Conservation (phyloP, 2,888 invertebrate genomes). For the Agrypnus murinus region DNA sequence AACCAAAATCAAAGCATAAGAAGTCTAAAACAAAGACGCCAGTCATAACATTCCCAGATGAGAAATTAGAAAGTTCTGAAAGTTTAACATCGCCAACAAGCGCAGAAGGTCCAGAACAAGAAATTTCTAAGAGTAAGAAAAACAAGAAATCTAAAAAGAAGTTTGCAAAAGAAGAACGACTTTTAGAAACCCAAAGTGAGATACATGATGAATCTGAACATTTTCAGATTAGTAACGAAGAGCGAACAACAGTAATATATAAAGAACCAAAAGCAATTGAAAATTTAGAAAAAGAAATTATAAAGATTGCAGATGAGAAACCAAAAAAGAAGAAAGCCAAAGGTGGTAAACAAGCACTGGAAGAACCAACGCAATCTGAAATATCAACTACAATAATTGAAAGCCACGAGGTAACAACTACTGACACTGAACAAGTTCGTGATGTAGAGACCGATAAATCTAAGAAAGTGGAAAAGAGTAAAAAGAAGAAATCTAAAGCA, state of each 20-base stretch:
- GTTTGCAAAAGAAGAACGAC: neutral
- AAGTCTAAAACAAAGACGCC: neutral
- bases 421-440: neutral
- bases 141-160: constrained; percentile 14
- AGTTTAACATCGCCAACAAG: neutral
- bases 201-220: neutral
- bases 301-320: neutral
- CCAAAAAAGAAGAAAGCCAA: constrained; percentile 16
- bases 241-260: neutral
- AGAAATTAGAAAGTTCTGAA: too few species aligned
- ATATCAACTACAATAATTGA: neutral
- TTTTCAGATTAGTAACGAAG: neutral
- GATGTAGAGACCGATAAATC: neutral
- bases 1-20: neutral
- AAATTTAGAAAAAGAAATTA: neutral
- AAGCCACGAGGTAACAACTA: neutral
- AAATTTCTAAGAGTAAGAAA: neutral
- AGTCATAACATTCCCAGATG: neutral
- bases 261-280: neutral
- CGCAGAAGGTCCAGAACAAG: neutral
- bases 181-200: neutral
- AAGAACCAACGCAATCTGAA: neutral
- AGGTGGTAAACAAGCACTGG: neutral
- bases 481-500: constrained; percentile 23
- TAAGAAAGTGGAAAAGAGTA: constrained; percentile 12